Conservation (phyloP, 2,888 invertebrate species). For the Conchocele bisecta region DNA sequence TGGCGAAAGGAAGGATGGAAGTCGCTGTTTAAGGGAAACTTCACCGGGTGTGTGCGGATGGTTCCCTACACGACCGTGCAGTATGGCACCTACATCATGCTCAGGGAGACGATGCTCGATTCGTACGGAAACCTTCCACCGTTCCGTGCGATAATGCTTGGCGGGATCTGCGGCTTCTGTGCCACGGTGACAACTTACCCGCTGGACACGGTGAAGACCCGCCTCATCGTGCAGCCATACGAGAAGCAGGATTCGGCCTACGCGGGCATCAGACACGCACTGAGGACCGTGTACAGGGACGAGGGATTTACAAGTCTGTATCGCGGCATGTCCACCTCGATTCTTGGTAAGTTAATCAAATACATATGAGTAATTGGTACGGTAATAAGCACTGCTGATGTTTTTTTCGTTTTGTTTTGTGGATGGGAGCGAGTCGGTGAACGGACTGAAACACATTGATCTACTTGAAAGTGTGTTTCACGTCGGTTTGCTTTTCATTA, state of each 20-base stretch:
- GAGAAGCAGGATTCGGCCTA: slow-evolving; percentile 10
- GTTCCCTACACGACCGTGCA: slow-evolving; percentile 31
- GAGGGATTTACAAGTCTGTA: slow-evolving; percentile 30
- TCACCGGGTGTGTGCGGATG: slow-evolving; percentile 28
- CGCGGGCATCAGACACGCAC: slow-evolving; percentile 14
- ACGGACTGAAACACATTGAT: too few species aligned
- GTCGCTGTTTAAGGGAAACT: slow-evolving; percentile 38
- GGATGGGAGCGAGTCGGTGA: too few species aligned
- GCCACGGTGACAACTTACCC: slow-evolving; percentile 42
- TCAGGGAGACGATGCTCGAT: slow-evolving; percentile 9
- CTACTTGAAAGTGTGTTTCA: too few species aligned
- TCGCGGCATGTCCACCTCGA: slow-evolving; percentile 26
- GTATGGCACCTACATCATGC: slow-evolving; percentile 12
- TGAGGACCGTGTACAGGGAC: slow-evolving; percentile 1
- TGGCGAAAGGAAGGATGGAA: slow-evolving; percentile 18
- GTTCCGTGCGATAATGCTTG: not conserved
- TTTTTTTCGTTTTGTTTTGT: too few species aligned
- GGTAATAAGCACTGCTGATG: too few species aligned
- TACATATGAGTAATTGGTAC: too few species aligned
- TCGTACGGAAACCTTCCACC: slow-evolving; percentile 18
- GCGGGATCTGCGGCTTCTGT: slow-evolving; percentile 25
- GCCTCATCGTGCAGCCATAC: slow-evolving; percentile 31
- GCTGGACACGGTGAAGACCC: slow-evolving; percentile 39
- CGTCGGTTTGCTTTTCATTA: too few species aligned
- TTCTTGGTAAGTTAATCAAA: too few species aligned